A percentile compares a stretch with the other conserved stretches of the same genome.
Evolutionary conservation across 2,888 invertebrate genomes (phyloP).

Genomic region (Drosophila niveifrons): DNA sequence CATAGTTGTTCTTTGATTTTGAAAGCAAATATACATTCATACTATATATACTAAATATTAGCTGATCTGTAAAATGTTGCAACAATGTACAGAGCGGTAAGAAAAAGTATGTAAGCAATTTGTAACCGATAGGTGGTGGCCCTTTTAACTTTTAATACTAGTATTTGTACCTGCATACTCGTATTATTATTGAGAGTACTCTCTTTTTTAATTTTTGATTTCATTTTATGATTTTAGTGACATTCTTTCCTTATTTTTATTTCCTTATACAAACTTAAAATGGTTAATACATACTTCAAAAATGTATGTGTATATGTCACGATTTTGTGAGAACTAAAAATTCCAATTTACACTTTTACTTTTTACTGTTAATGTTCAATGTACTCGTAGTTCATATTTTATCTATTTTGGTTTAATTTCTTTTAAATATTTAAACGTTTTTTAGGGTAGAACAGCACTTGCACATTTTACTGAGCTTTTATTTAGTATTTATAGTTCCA

Average conservation of each 20-base stretch:
- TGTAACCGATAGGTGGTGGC: conserved; percentile 71
- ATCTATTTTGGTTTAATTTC: neutral
- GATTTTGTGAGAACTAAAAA: conserved; percentile 47
- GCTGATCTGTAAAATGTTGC: conserved; percentile 80
- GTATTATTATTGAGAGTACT: conserved; percentile 27
- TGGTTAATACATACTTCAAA: conserved; percentile 27
- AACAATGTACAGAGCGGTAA: conserved; percentile 50
- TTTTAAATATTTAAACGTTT: neutral
- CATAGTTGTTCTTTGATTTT: conserved; percentile 43
- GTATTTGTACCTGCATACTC: conserved; percentile 15
- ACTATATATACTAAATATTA: conserved; percentile 65
- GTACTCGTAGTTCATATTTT: conserved; percentile 14
- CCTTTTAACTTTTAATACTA: conserved; percentile 44
- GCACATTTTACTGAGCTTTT: conserved; percentile 72
- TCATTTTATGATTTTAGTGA: conserved; percentile 20
- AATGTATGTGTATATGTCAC: conserved; percentile 25
- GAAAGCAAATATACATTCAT: conserved; percentile 53
- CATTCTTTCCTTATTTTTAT: conserved; percentile 11
- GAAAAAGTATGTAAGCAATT: conserved; percentile 40
- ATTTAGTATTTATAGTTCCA: conserved; percentile 44
- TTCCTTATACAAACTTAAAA: conserved; percentile 10
- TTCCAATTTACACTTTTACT: conserved; percentile 10
- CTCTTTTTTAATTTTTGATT: conserved; percentile 17
- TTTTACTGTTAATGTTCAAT: neutral
- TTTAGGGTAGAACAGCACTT: conserved; percentile 19